Evolutionary conservation across 2,113 vertebrate species (phyloP).

Genomic region (Fulmarus glacialis): DNA sequence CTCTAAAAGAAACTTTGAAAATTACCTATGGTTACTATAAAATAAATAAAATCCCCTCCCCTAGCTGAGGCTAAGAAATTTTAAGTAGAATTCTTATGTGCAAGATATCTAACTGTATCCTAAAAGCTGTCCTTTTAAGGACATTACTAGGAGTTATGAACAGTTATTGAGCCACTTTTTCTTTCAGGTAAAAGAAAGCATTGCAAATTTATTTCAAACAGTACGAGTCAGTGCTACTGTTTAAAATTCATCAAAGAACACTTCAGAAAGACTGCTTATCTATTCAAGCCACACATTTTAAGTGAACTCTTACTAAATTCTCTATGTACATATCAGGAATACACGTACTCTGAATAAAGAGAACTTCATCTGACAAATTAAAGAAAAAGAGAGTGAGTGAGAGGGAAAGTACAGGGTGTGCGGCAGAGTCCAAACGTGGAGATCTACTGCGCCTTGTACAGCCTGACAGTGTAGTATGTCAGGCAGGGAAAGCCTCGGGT

Average conservation of each 20-base stretch:
- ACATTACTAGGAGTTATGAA: neutral
- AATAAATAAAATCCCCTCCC: neutral
- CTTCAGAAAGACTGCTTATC: conserved; percentile 52
- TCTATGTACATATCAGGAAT: conserved; percentile 30
- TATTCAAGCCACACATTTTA: conserved; percentile 51
- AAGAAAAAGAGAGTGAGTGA: neutral
- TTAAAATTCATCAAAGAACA: conserved; percentile 54
- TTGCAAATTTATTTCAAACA: conserved; percentile 47
- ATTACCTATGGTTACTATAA: neutral
- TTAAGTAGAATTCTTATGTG: neutral
- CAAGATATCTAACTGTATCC: neutral
- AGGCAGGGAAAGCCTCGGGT: conserved; percentile 7
- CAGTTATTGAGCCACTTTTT: conserved; percentile 6
- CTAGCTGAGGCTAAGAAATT: neutral
- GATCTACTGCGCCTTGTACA: conserved; percentile 34
- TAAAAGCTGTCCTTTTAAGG: neutral
- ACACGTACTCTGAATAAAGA: conserved; percentile 30
- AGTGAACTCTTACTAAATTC: conserved; percentile 41
- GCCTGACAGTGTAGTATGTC: conserved; percentile 4
- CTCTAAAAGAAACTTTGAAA: neutral
- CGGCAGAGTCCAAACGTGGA: neutral
- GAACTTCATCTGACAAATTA: conserved; percentile 38
- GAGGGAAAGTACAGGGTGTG: neutral
- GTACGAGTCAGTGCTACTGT: neutral
- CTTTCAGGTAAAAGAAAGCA: conserved; percentile 47